Evolutionary conservation across 1,140 invertebrate species (phyloP).

Genomic region (Stratiolaelaps scimitus): DNA sequence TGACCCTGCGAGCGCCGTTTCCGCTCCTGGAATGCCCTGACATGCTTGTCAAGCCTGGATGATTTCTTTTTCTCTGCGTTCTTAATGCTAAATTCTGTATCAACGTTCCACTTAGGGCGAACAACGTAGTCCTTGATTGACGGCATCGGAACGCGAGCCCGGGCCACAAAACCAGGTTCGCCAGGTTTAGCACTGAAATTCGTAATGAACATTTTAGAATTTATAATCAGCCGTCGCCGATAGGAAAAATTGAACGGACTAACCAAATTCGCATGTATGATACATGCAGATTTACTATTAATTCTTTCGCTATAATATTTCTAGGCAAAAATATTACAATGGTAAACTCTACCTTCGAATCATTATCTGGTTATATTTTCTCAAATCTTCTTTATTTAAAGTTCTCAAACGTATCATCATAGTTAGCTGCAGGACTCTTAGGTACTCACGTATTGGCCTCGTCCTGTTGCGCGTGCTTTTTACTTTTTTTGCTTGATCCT

Average conservation of each 20-base stretch:
- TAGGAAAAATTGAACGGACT: constrained; percentile 28
- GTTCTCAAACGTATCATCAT: too few relatives aligned
- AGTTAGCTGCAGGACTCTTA: constrained; percentile 30
- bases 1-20: constrained; percentile 63
- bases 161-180: constrained; percentile 82
- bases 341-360: too few relatives aligned
- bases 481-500: constrained; percentile 34
- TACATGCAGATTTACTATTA: constrained; percentile 16
- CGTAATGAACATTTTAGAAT: constrained; percentile 11
- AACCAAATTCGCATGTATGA: constrained; percentile 8
- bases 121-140: constrained; percentile 94
- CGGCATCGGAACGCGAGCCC: constrained; percentile 84
- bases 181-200: constrained; percentile 59
- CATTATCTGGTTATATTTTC: too few relatives aligned
- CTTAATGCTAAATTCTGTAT: constrained; percentile 60
- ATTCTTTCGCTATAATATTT: too few relatives aligned
- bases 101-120: constrained; percentile 76
- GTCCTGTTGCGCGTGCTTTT: constrained; percentile 34
- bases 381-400: constrained; percentile 8
- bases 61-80: constrained; percentile 56
- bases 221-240: constrained; percentile 25
- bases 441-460: constrained; percentile 26
- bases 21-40: constrained; percentile 71
- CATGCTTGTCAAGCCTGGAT: constrained; percentile 75
- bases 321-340: too few relatives aligned